These are phyloP conservation scores for Hyalella azteca DNA, from an alignment of 2,888 invertebrate species.

Conservation along the genomic window DNA sequence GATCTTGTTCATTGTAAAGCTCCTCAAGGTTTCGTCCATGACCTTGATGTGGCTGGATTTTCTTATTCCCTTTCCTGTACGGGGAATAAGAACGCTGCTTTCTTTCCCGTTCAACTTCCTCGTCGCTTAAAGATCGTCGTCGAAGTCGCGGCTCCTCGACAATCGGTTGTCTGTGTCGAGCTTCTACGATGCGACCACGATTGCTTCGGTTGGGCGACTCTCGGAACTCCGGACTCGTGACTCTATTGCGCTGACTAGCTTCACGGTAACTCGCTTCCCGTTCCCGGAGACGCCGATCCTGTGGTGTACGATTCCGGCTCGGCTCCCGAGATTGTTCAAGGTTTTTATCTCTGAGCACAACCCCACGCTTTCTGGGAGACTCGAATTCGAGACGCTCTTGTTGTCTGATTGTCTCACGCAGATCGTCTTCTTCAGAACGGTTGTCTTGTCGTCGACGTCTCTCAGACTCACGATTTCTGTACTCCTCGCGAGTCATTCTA, in stretches of 20 bases:
- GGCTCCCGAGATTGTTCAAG: neutral
- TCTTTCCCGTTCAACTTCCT: conserved; percentile 5
- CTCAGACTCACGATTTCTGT: neutral
- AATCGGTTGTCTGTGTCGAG: neutral
- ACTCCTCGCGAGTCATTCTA: conserved; percentile 28
- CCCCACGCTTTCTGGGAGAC: neutral
- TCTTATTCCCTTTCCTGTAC: neutral
- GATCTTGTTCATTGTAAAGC: conserved; percentile 14
- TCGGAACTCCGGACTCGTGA: neutral
- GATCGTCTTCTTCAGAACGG: conserved; percentile 8
- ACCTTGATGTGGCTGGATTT: neutral
- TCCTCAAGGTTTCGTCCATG: conserved; percentile 4
- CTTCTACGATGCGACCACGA: neutral
- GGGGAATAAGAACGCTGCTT: conserved; percentile 7
- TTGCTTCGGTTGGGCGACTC: neutral
- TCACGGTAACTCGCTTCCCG: neutral
- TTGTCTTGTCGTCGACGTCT: conserved; percentile 1
- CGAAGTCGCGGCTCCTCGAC: neutral
- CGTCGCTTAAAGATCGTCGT: neutral
- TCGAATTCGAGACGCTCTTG: conserved; percentile 13
- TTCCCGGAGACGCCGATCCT: neutral
- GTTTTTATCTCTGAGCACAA: neutral
- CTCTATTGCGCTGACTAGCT: neutral
- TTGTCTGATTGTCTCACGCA: conserved; percentile 5
- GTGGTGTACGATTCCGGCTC: neutral